Evolutionary conservation across 23 tunicate species (phyloP), one percentile per base, ranked within the genome.

Genomic region (Styela clava): DNA sequence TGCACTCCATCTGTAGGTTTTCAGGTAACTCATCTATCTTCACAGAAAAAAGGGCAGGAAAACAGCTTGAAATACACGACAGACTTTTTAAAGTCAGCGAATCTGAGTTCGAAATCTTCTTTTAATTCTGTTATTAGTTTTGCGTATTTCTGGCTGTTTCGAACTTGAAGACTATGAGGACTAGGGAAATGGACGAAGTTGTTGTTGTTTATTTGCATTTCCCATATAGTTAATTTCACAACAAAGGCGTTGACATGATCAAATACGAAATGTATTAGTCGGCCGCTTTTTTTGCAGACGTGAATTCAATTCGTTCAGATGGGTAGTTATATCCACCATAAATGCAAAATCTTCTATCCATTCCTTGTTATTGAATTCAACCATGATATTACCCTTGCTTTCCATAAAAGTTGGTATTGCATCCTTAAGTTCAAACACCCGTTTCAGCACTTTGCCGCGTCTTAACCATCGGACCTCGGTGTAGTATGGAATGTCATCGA

Each of bases 121-220:
- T 35, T 83, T 83, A 72, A 81, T 73, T 73, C 80, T 51, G 86
- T 61, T 83, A 73, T 52, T 83, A 83, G 79, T 83, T 72, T 83
- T 64, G 83, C 83, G 74, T 30, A 79, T 63, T 79, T 79, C 73
- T 32, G 76, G 69, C 79, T 22, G 85, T 70, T 82, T 82, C 61
- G 89, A 79, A 80, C 78, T 85, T 85, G 37, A 65, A 64, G 34
- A 81, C 69, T 69, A 19, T 68, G 78, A 27, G 81, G 78, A 73
- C 85, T 86, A 74, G 85, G 82, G 64, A 81, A 86, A 86, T 86
- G 82, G 63, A 65, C 82, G 78, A 63, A 81, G 85, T 86, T 86
- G 63, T 81, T 84, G 86, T 83, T 83, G 79, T 81, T 73, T 81
- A 86, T 74, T 74, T 81, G 85, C 82, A 51, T 84, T 84, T 84